These are phyloP conservation scores for Hydrophis major DNA, from an alignment of 2,797 vertebrate species.

Conservation along the genomic window DNA sequence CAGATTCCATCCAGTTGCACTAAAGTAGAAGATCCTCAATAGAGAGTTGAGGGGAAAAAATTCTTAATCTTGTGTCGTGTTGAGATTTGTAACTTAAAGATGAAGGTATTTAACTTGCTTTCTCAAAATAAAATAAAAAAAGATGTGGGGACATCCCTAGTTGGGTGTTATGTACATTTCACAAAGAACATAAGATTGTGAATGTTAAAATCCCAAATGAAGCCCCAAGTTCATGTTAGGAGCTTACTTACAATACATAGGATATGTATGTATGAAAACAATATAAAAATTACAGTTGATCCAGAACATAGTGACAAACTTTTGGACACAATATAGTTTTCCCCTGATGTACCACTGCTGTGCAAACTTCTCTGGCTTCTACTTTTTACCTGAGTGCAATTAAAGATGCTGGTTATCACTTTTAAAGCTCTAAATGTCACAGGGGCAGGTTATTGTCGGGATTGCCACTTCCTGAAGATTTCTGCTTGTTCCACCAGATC, in stretches of 20 bases:
- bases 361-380: background rate
- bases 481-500: background rate
- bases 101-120: background rate
- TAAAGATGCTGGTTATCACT: background rate
- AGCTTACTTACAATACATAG: background rate
- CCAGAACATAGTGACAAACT: background rate
- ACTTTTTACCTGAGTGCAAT: background rate
- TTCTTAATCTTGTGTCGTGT: background rate
- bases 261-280: background rate
- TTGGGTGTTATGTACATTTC: background rate
- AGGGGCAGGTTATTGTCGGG: background rate
- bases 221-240: background rate
- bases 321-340: background rate
- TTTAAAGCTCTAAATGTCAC: background rate
- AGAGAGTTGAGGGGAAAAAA: background rate
- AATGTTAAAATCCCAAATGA: background rate
- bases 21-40: slow-evolving; percentile 13
- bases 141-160: background rate
- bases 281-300: background rate
- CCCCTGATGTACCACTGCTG: background rate
- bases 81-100: background rate
- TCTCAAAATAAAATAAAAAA: background rate
- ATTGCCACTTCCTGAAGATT: background rate
- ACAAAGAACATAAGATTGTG: background rate
- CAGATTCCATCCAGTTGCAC: background rate